Evolutionary conservation across 2,888 invertebrate genomes (phyloP), one percentile per base, ranked within the genome.

Genomic region (Phasia obesa): DNA sequence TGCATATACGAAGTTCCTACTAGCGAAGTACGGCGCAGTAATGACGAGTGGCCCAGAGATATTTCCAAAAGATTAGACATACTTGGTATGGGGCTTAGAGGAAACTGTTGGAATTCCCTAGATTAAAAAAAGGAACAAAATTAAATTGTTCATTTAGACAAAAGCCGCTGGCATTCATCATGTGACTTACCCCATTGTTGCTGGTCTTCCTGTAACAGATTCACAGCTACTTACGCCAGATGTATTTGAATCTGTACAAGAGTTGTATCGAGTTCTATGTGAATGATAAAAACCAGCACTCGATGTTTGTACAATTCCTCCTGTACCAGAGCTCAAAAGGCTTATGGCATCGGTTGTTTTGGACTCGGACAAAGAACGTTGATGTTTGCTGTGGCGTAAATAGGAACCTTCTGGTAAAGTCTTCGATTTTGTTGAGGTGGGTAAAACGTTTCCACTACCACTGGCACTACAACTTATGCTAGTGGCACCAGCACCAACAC

Each of bases 11-110:
- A 87, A 35, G 88, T 88, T 51, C 90, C 90, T 25, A 90, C 81
- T 11, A 91, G 77, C 4, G 91, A 90, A 3, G 89, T 87, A 5
- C 90, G 89, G 4, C 90, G 88, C 38, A 90, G 78, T 23, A 87
- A 74, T n/a, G 86, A 84, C 5, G 82, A 73, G 47, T 77, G 71
- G 0, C 77, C 79, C n/a, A 86, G 81, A 11, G 88, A 88, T 91
- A 93, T 92, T 64, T 93, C 93, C 73, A 93, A 92, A 2, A 95
- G 90, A 92, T 95, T 95, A 78, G 95, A 95, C 85, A 96, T 95
- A 90, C 97, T 97, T 21, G 97, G 96, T 88, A 97, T 97, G 1
- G 97, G 97, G 91, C 97, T 97, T 27, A 98, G 93, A 60, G 96
- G 95, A 87, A 95, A 94, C 85, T 95, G 93, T 90, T 95, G 93